phyloP scores from a whole-genome alignment of 2,888 invertebrate species.

The Drosophila buzzatii region DNA sequence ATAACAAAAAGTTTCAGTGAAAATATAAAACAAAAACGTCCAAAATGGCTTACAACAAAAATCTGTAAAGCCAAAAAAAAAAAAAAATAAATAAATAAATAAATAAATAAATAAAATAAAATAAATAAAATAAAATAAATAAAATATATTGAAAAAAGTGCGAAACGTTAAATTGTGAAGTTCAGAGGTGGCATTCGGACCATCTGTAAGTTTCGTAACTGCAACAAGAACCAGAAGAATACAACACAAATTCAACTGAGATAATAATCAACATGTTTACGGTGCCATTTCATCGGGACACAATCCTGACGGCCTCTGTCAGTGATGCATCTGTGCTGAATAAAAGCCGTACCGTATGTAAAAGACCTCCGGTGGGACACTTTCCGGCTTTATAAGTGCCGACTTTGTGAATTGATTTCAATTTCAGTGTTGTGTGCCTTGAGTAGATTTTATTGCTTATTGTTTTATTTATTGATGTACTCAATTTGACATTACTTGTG shows the following conservation, averaged over 20 bases:
- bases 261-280: slow-evolving; percentile 81
- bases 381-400: background rate
- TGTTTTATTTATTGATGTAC: slow-evolving; percentile 10
- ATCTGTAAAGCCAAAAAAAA: background rate
- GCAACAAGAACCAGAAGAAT: slow-evolving; percentile 11
- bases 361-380: slow-evolving; percentile 9
- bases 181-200: slow-evolving; percentile 29
- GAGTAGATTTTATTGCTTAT: slow-evolving; percentile 38
- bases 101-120: background rate
- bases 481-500: slow-evolving; percentile 24
- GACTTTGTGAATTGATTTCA: slow-evolving; percentile 60
- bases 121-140: background rate
- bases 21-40: background rate
- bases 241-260: slow-evolving; percentile 8
- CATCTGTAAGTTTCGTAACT: slow-evolving; percentile 56
- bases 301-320: slow-evolving; percentile 86
- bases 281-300: slow-evolving; percentile 85
- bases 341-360: slow-evolving; percentile 87
- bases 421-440: slow-evolving; percentile 52
- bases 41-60: background rate
- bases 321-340: slow-evolving; percentile 89
- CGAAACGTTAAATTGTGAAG: slow-evolving; percentile 25
- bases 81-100: background rate
- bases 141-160: background rate
- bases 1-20: background rate